Base-by-base conservation (phyloP, 1,140 invertebrate genomes). In the Ectropis grisescens region DNA sequence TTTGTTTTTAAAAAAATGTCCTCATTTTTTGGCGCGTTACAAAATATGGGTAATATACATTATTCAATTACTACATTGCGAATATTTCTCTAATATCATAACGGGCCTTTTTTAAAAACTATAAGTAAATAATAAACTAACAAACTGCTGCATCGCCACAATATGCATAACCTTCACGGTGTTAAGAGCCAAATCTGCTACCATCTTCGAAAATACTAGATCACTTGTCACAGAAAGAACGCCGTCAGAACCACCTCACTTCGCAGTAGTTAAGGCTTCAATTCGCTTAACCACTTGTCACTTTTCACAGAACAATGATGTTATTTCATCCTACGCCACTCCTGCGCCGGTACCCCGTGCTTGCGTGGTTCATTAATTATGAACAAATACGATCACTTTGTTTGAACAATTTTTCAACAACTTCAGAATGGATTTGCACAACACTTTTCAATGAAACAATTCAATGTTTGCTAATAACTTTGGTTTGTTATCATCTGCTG, bases 91-190 rank as follows among this genome's bases (percentile, higher is more conserved):
- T n/a, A 26, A 26, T 2, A 26, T 26, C 4, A 26, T n/a, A 26
- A 22, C 19, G 19, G 19, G 9, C n/a, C n/a, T n/a, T 22, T 4
- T 22, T 9, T 10, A 26, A 4, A 26, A n/a, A n/a, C 4, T 10
- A n/a, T 4, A 26, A n/a, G 6, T 10, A 26, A 26, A 26, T 26
- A 7, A 26, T 4, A 26, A 57, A 76, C 71, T 70, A 44, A 76
- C 71, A 37, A 65, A 66, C 41, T 68, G 51, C 42, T 76, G 71
- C 33, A 72, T 41, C 0, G 66, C 55, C 4, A 61, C 43, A 4
- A 66, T 41, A n/a, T 70, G 59, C 26, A 72, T 29, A 1, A 76
- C 58, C 26, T 58, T 48, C 2, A 76, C 44, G 8, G 61, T 56
- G 31, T 62, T 58, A 12, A 64, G 16, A 11, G 47, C 40, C 22